Evolutionary conservation across 2,888 invertebrate species (phyloP).

Genomic region (Brachyptera risi): DNA sequence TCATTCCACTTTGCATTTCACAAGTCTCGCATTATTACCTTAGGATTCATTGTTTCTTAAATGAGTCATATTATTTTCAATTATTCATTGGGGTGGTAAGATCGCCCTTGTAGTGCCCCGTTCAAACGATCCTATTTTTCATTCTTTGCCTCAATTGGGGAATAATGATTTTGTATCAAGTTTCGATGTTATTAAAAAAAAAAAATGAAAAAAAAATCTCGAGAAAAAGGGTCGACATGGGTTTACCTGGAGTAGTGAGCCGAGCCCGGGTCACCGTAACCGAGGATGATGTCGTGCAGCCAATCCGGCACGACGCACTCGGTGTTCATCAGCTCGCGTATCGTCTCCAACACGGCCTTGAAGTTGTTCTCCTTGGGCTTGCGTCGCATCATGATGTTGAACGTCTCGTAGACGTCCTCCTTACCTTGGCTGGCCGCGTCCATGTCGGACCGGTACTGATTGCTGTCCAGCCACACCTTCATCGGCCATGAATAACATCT

Average conservation of each 20-base stretch:
- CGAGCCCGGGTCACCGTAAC: slow-evolving; percentile 96
- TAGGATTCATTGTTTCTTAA: too few species aligned
- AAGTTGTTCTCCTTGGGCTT: slow-evolving; percentile 99
- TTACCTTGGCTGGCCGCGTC: slow-evolving; percentile 74
- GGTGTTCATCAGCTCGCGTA: slow-evolving; percentile 97
- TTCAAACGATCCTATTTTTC: too few species aligned
- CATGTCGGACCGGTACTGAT: slow-evolving; percentile 94
- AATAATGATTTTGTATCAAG: too few species aligned
- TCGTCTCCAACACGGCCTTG: slow-evolving; percentile 98
- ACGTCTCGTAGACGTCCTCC: slow-evolving; percentile 86
- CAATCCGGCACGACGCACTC: slow-evolving; percentile 96
- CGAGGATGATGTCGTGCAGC: slow-evolving; percentile 94
- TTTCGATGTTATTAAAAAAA: too few species aligned
- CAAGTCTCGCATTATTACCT: too few species aligned
- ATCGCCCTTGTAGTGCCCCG: too few species aligned
- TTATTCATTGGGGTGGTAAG: too few species aligned
- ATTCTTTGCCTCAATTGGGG: too few species aligned
- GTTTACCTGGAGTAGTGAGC: slow-evolving; percentile 85
- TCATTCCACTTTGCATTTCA: too few species aligned
- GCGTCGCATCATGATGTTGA: slow-evolving; percentile 95
- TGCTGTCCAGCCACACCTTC: slow-evolving; percentile 85
- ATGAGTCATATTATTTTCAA: too few species aligned
- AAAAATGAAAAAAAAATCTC: too few species aligned
- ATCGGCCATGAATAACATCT: background rate
- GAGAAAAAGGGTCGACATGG: too few species aligned